Conservation (phyloP, 2,888 invertebrate genomes). For the Vesta saturnalis region DNA sequence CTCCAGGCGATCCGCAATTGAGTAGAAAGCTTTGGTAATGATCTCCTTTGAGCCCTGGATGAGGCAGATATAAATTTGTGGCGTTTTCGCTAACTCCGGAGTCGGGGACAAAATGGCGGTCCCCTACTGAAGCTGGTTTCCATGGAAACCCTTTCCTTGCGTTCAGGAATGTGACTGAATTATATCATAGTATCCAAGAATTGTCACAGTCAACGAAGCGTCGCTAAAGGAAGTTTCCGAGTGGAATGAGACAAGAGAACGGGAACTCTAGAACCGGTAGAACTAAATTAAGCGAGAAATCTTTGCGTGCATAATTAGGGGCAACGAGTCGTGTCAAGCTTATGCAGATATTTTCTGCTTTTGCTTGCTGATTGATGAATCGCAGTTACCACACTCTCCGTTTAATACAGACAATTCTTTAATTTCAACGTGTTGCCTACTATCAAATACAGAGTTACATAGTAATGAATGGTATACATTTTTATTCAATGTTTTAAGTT, state of each 20-base stretch:
- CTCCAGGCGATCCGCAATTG: conserved; percentile 64
- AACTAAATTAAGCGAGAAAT: conserved; percentile 63
- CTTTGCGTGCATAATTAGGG: conserved; percentile 64
- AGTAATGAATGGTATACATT: too few species aligned
- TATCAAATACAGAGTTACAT: too few species aligned
- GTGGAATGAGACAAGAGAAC: conserved; percentile 49
- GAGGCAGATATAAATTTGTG: conserved; percentile 65
- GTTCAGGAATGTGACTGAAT: conserved; percentile 51
- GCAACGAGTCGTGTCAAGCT: conserved; percentile 61
- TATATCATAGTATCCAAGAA: conserved; percentile 47
- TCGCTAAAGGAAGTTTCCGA: conserved; percentile 53
- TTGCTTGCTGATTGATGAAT: conserved; percentile 39
- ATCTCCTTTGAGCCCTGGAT: conserved; percentile 64
- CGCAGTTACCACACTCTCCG: conserved; percentile 14
- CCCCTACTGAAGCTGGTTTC: conserved; percentile 55
- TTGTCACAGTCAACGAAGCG: conserved; percentile 48
- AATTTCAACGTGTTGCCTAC: too few species aligned
- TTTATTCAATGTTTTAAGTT: too few species aligned
- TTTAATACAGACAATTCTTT: neutral
- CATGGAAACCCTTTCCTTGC: conserved; percentile 60
- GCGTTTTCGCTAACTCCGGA: conserved; percentile 62
- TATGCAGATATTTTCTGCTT: conserved; percentile 45
- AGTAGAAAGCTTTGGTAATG: conserved; percentile 66
- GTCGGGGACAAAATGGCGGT: conserved; percentile 60
- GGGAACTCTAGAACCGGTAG: conserved; percentile 57